A percentile compares a stretch with the other conserved stretches of the same genome.
Evolutionary conservation across 2,888 invertebrate species (phyloP).

Genomic region (Crioceris asparagi): DNA sequence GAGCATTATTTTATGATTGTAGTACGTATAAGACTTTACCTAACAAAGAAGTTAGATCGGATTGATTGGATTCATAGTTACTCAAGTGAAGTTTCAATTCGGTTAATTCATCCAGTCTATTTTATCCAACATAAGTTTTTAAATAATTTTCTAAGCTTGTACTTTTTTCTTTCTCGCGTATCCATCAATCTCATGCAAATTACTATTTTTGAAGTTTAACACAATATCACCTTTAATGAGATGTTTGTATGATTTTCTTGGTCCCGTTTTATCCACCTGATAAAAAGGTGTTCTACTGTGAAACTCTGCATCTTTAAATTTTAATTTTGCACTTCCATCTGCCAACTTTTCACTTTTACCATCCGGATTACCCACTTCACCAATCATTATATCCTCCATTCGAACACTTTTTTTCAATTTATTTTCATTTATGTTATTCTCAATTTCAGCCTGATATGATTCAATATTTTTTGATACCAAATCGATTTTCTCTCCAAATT

Average conservation of each 20-base stretch:
- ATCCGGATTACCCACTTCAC: conserved; percentile 26
- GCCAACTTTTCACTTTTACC: conserved; percentile 25
- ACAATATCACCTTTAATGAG: conserved; percentile 34
- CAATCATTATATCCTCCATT: conserved; percentile 24
- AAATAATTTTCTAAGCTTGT: too few species aligned
- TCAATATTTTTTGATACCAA: conserved; percentile 29
- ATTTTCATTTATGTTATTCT: conserved; percentile 35
- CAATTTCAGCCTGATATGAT: conserved; percentile 33
- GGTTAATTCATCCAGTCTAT: too few species aligned
- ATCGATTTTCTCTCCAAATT: conserved; percentile 27
- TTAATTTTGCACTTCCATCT: conserved; percentile 26
- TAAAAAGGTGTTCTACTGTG: conserved; percentile 18
- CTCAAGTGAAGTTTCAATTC: too few species aligned
- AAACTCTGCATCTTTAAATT: conserved; percentile 29
- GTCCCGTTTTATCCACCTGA: conserved; percentile 14
- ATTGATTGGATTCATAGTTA: too few species aligned
- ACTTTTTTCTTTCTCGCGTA: conserved; percentile 20
- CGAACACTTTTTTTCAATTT: conserved; percentile 22
- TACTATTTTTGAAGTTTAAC: conserved; percentile 29
- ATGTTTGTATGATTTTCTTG: conserved; percentile 32
- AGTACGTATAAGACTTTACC: too few species aligned
- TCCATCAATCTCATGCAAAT: conserved; percentile 32
- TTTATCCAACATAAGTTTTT: too few species aligned
- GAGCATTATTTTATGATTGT: too few species aligned
- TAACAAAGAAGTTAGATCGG: too few species aligned